Evolutionary conservation across 2,113 vertebrate genomes (phyloP).

Genomic region (Lagopus muta): DNA sequence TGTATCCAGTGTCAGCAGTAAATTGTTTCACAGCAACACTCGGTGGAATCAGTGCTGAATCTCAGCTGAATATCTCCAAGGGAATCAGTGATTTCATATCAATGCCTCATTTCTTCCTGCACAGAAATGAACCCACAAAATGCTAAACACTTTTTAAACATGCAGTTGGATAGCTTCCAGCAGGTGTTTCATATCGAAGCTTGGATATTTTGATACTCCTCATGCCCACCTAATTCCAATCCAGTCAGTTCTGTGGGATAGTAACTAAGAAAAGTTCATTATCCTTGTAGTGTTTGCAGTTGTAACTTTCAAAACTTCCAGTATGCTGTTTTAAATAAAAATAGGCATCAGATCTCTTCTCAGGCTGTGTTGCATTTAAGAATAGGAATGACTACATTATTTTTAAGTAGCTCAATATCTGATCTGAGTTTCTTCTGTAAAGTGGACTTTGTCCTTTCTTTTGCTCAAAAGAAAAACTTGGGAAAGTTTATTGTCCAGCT

Average conservation of each 20-base stretch:
- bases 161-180: background rate
- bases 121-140: background rate
- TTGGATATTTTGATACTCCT: background rate
- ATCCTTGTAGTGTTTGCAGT: background rate
- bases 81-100: background rate
- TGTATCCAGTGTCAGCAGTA: background rate
- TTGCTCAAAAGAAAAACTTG: background rate
- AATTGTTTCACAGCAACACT: background rate
- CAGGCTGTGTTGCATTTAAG: background rate
- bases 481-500: background rate
- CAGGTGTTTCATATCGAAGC: background rate
- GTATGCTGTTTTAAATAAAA: background rate
- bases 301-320: background rate
- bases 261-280: accelerated
- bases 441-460: accelerated
- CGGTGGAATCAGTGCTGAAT: background rate
- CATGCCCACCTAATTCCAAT: background rate
- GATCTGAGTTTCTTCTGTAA: background rate
- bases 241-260: background rate
- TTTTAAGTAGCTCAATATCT: background rate
- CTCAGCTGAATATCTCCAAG: background rate
- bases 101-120: background rate
- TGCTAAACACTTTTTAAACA: background rate
- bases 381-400: background rate
- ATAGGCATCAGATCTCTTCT: background rate